Evolutionary conservation across 2,888 invertebrate species (phyloP), one percentile per base, ranked within the genome.

Genomic region (Drosophila greeni): DNA sequence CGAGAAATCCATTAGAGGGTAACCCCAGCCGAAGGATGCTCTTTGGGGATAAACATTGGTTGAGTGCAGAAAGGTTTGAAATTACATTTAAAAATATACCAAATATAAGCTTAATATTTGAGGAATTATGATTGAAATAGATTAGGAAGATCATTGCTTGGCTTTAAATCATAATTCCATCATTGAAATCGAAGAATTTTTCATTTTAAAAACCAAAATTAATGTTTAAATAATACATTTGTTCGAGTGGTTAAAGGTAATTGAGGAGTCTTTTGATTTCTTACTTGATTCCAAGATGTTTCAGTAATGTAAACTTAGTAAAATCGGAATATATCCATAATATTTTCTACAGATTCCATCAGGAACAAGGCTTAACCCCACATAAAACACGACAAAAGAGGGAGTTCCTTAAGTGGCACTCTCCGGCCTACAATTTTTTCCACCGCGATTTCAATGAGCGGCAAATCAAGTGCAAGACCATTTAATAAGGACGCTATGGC

Each of bases 371-470:
- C 0, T 12, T 31, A 23, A 31, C 23, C 8, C 11, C n/a, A 31
- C n/a, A 31, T 31, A n/a, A 20, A 4, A 11, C 11, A 29, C 4
- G 6, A 9, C 16, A 52, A 52, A 24, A 14, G n/a, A n/a, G 40
- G 31, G 6, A 54, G 16, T 16, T 23, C 16, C 6, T 14, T 1
- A 24, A 40, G 18, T 9, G 20, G 20, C 18, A 16, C 16, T 23
- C 23, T 51, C 7, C 16, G 24, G 47, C 76, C 71, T 76, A 82
- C 76, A 51, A 76, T 11, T 20, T 20, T 20, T 20, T 20, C 0
- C 39, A 20, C n/a, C n/a, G 9, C 24, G 70, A 75, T 75, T 84
- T 82, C 81, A 79, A 80, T 84, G 77, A 80, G 77, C 62, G 77
- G 82, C 80, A 81, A 84, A 80, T 82, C 81, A 84, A 77, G 80